Evolutionary conservation across 2,888 invertebrate genomes (phyloP).

Genomic region (Apodemia zela): DNA sequence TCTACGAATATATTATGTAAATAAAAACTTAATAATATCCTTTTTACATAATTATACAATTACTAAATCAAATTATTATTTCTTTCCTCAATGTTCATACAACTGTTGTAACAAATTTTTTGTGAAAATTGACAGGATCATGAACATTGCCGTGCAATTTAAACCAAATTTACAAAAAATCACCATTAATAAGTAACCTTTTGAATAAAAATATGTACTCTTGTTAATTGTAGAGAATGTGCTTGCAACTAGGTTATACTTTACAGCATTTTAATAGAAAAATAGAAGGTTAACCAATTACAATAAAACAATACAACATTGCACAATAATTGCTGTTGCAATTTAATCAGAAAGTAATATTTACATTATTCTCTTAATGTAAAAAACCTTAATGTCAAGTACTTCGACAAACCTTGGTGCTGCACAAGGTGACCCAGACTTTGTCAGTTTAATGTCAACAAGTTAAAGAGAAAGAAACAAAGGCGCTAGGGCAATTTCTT

Average conservation of each 20-base stretch:
- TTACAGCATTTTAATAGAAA: neutral
- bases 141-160: too few species aligned
- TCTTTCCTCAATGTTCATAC: too few species aligned
- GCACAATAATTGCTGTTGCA: neutral
- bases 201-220: too few species aligned
- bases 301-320: slow-evolving; percentile 14
- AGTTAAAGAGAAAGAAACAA: slow-evolving; percentile 54
- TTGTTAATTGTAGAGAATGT: neutral
- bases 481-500: slow-evolving; percentile 47
- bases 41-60: too few species aligned
- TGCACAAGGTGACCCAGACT: slow-evolving; percentile 71
- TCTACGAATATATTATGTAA: too few species aligned
- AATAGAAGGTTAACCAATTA: slow-evolving; percentile 17
- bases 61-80: too few species aligned
- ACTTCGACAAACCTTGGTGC: slow-evolving; percentile 60
- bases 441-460: slow-evolving; percentile 69
- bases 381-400: slow-evolving; percentile 66
- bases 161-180: too few species aligned
- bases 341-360: slow-evolving; percentile 32
- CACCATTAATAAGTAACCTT: too few species aligned
- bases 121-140: too few species aligned
- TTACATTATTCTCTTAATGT: slow-evolving; percentile 43
- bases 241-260: neutral
- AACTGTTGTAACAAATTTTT: too few species aligned
- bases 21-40: too few species aligned